Percentiles rank a stretch among this genome's conserved stretches.
These are phyloP conservation scores for Anomalospiza imberbis DNA, from an alignment of 2,797 vertebrate genomes.

Conservation along the genomic window DNA sequence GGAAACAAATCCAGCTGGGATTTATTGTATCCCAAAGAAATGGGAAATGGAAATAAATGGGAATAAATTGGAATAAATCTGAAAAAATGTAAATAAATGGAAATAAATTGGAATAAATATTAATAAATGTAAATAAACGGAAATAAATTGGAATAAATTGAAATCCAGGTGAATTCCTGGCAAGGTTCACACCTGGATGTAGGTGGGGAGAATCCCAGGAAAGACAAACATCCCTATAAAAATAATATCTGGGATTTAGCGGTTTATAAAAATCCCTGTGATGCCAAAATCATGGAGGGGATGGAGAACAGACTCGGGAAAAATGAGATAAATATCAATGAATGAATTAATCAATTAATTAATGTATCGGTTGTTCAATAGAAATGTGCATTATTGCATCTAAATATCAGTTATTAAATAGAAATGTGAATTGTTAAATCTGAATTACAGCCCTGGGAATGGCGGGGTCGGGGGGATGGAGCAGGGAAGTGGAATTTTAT, in stretches of 20 bases:
- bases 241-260: neutral
- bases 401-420: no score
- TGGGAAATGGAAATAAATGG: neutral
- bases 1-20: neutral
- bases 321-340: neutral
- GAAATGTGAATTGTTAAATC: neutral
- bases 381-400: neutral
- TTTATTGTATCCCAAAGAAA: neutral
- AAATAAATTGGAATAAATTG: neutral
- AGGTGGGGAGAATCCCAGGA: neutral
- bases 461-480: no score
- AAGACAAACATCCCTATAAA: neutral
- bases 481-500: neutral
- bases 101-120: neutral
- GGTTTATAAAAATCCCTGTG: neutral
- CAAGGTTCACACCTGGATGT: neutral
- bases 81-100: neutral
- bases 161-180: neutral
- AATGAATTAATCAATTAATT: neutral
- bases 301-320: rapidly evolving
- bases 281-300: rapidly evolving
- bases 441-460: neutral
- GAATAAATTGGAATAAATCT: neutral
- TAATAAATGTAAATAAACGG: no score
- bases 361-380: rapidly evolving